Evolutionary conservation across 2,888 invertebrate species (phyloP).

Genomic region (Aromia moschata): DNA sequence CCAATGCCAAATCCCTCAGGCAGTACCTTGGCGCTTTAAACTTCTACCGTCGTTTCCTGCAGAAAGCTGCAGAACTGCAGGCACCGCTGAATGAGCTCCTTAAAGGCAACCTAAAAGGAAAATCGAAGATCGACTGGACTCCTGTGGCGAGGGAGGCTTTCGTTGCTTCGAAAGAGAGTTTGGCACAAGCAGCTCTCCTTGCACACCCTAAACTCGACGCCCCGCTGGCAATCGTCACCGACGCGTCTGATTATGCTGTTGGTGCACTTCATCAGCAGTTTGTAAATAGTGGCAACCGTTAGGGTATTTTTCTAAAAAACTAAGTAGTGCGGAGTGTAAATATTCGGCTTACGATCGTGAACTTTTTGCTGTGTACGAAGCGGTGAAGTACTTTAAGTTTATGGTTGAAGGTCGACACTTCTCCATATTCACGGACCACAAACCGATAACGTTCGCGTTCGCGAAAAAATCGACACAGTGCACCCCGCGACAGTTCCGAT

Average conservation of each 20-base stretch:
- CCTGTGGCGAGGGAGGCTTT: neutral
- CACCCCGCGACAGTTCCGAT: neutral
- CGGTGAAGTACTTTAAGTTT: neutral
- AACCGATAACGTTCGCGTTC: neutral
- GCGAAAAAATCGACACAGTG: neutral
- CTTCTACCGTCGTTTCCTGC: too few relatives aligned
- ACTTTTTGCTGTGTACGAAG: neutral
- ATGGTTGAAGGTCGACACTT: neutral
- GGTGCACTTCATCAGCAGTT: neutral
- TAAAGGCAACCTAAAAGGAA: too few relatives aligned
- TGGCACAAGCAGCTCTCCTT: constrained; percentile 1
- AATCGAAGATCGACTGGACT: too few relatives aligned
- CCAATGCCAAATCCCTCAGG: too few relatives aligned
- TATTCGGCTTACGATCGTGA: neutral
- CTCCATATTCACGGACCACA: neutral
- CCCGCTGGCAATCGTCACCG: neutral
- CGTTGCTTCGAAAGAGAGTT: neutral
- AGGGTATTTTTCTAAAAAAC: too few relatives aligned
- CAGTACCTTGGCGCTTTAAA: too few relatives aligned
- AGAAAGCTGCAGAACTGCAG: too few relatives aligned
- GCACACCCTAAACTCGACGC: neutral
- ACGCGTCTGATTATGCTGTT: neutral
- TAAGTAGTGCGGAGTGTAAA: neutral
- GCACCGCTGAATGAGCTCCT: too few relatives aligned
- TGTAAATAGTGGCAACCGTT: too few relatives aligned